Conservation (phyloP, 2,797 vertebrate species). For the Danio aesculapii region DNA sequence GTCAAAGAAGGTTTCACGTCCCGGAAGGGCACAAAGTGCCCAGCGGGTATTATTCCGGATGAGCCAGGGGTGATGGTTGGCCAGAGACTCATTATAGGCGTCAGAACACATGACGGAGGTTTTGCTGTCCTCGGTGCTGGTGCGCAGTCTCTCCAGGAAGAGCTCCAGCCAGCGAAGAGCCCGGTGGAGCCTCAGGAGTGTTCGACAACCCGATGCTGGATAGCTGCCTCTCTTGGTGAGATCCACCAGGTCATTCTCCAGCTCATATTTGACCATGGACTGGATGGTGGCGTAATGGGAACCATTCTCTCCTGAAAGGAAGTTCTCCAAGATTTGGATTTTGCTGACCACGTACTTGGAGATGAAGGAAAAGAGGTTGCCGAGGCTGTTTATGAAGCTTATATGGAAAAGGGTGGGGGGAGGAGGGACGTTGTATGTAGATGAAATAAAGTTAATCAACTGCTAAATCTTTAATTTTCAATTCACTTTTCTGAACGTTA, state of each 20-base stretch:
- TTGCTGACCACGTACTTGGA: slow-evolving; percentile 90
- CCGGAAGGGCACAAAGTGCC: slow-evolving; percentile 87
- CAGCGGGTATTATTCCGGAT: slow-evolving; percentile 85
- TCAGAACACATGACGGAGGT: slow-evolving; percentile 87
- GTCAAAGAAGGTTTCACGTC: slow-evolving; percentile 85
- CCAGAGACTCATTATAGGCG: slow-evolving; percentile 88
- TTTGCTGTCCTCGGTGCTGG: slow-evolving; percentile 78
- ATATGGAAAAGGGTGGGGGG: background rate
- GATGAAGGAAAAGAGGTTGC: slow-evolving; percentile 90
- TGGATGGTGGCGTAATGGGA: slow-evolving; percentile 83
- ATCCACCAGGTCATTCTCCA: slow-evolving; percentile 80
- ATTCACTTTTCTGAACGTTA: no score
- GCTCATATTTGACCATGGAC: slow-evolving; percentile 89
- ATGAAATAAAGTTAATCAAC: no score
- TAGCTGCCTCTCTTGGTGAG: slow-evolving; percentile 68
- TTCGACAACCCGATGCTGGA: slow-evolving; percentile 89
- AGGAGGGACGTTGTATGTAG: no score
- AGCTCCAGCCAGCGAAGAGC: slow-evolving; percentile 94
- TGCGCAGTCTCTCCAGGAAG: slow-evolving; percentile 89
- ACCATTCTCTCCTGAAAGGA: slow-evolving; percentile 69
- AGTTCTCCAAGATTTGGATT: slow-evolving; percentile 84
- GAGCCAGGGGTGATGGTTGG: slow-evolving; percentile 88
- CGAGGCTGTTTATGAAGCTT: slow-evolving; percentile 92
- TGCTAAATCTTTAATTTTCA: no score
- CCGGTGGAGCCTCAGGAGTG: slow-evolving; percentile 90